Evolutionary conservation across 2,113 vertebrate genomes (phyloP).

Genomic region (Butorides virescens): DNA sequence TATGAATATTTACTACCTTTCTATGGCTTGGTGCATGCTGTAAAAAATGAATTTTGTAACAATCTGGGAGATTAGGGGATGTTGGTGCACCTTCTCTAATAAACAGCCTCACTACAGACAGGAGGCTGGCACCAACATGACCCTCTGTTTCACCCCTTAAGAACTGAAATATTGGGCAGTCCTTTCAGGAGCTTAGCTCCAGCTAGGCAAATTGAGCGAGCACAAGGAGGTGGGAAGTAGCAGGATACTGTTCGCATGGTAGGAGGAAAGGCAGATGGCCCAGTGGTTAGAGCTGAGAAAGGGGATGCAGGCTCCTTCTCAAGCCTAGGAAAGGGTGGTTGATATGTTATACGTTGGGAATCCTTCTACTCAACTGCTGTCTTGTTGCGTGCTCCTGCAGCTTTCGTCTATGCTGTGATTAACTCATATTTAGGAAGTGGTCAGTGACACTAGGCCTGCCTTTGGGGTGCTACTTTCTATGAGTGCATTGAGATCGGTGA

Average conservation of each 20-base stretch:
- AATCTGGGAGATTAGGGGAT: not conserved
- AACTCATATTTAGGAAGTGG: fast-evolving
- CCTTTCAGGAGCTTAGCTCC: not conserved
- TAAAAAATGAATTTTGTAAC: slow-evolving; percentile 10
- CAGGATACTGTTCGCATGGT: not conserved
- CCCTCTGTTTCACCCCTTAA: not conserved
- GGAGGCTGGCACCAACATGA: not conserved
- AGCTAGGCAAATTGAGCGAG: not conserved
- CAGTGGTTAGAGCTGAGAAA: not conserved
- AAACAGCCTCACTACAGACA: not conserved
- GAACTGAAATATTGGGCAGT: not conserved
- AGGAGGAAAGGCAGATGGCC: slow-evolving; percentile 33
- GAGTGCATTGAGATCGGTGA: fast-evolving
- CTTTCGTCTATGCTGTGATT: fast-evolving
- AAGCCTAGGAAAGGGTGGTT: not conserved
- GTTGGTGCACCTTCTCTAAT: not conserved
- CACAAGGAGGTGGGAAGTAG: not conserved
- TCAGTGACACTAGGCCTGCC: fast-evolving
- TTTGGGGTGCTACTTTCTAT: not conserved
- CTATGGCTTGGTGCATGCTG: not conserved
- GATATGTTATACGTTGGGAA: not conserved
- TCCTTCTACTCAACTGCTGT: not conserved
- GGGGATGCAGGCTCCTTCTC: not conserved
- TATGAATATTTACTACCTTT: slow-evolving; percentile 64
- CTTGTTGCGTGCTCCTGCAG: not conserved